Base-by-base conservation (phyloP, 2,797 vertebrate genomes). In the Lagorchestes hirsutus region DNA sequence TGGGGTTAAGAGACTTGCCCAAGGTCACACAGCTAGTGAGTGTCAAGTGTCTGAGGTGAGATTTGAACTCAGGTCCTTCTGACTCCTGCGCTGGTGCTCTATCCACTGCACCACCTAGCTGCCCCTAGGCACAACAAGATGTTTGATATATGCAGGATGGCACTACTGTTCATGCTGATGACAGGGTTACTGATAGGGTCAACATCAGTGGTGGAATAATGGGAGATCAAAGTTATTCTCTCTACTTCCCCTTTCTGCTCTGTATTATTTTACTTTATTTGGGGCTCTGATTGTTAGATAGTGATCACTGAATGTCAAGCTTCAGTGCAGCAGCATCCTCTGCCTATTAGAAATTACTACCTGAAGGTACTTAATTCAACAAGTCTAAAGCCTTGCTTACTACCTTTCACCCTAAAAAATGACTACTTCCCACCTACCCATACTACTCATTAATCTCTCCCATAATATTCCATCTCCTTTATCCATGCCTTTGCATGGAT, bases 171-270 rank as follows among this genome's bases (percentile, higher is more conserved):
- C 5, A 67, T 59, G 57, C 46, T 82, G 67, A 82, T 40, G n/a
- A 82, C 67, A 82, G 67, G 27, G 55, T 93, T 96, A 74, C 29
- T 74, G 95, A 95, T 10, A 52, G n/a, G 74, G 31, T 92, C 90
- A 92, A 95, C 28, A 87, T 91, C 57, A 74, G 93, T 90, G 59
- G 74, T n/a, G 87, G 50, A 91, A 93, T 93, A 91, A 92, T 50
- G 28, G 34, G 54, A 11, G 29, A 95, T 92, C 55, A 82, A 14
- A 90, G 74, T 95, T 95, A 90, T 50, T 52, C 95, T 91, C 11
- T 91, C 96, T 90, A 54, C 82, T 92, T 92, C 93, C 31, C 94
- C 74, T 93, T 29, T 95, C 91, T 90, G 6, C 4, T 57, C 3
- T 82, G n/a, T 14, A 52, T 93, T 34, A 56, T 57, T 97, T 10